These are phyloP conservation scores for Epinephelus coioides DNA, from an alignment of 2,797 vertebrate genomes.

Conservation along the genomic window DNA sequence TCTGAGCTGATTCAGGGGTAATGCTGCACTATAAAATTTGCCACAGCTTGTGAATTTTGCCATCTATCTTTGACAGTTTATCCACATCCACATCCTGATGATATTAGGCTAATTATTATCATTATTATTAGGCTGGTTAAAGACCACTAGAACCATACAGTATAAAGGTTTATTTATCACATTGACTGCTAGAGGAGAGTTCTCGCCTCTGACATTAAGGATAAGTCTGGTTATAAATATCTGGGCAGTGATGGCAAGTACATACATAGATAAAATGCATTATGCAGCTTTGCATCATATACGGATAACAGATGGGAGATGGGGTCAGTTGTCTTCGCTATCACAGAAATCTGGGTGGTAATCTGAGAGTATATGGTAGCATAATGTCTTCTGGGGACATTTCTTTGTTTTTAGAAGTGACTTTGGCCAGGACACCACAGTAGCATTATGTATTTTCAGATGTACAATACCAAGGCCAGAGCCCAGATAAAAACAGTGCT, in stretches of 20 bases:
- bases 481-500: not conserved
- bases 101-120: not conserved
- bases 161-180: constrained; percentile 13
- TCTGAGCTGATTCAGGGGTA: not conserved
- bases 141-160: not conserved
- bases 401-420: not conserved
- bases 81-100: not conserved
- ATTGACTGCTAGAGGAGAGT: not conserved
- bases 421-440: not conserved
- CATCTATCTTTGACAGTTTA: not conserved
- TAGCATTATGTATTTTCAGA: not conserved
- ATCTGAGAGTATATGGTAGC: not conserved
- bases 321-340: constrained; percentile 18
- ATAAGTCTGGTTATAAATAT: constrained; percentile 20
- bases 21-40: not conserved
- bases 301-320: constrained; percentile 5
- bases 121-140: not conserved
- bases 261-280: not conserved
- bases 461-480: constrained; percentile 5
- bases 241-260: constrained; percentile 1
- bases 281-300: constrained; percentile 2
- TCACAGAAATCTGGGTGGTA: constrained; percentile 11
- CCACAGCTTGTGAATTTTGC: not conserved
- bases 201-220: constrained; percentile 4
- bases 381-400: not conserved